Percentiles rank a stretch among this genome's conserved stretches.
These are phyloP conservation scores for Lasioglossum morio DNA, from an alignment of 2,888 invertebrate genomes.

Conservation along the genomic window DNA sequence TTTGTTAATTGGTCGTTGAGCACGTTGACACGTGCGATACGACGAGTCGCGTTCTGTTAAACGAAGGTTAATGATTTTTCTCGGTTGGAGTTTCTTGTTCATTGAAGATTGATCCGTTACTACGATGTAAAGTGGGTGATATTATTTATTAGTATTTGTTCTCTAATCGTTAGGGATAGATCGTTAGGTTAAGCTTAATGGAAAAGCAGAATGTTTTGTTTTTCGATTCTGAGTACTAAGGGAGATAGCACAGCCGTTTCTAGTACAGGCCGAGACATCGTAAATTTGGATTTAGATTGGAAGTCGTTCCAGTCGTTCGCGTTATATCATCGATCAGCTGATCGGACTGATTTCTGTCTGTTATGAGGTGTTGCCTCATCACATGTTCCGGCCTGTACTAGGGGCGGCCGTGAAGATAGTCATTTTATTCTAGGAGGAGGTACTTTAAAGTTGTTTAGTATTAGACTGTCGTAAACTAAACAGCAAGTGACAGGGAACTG, in stretches of 20 bases:
- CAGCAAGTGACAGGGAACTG: not conserved
- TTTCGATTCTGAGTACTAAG: not conserved
- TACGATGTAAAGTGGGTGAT: too few relatives aligned
- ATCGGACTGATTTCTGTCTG: too few relatives aligned
- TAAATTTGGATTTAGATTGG: too few relatives aligned
- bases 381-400: too few relatives aligned
- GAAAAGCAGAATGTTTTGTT: not conserved
- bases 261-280: too few relatives aligned
- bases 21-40: not conserved
- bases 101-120: slow-evolving; percentile 14
- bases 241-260: too few relatives aligned
- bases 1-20: slow-evolving; percentile 5
- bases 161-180: not conserved
- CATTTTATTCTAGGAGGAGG: not conserved
- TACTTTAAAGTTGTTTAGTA: slow-evolving; percentile 16
- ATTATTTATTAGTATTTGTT: slow-evolving; percentile 17
- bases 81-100: slow-evolving; percentile 20
- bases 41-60: not conserved
- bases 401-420: not conserved
- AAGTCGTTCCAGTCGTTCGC: too few relatives aligned
- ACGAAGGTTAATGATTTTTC: slow-evolving; percentile 6
- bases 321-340: too few relatives aligned
- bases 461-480: slow-evolving; percentile 5
- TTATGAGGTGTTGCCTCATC: too few relatives aligned
- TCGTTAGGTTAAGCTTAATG: slow-evolving; percentile 1